Percentiles rank a stretch among this genome's conserved stretches.
Evolutionary conservation across 2,888 invertebrate species (phyloP).

Genomic region (Protonemura montana): DNA sequence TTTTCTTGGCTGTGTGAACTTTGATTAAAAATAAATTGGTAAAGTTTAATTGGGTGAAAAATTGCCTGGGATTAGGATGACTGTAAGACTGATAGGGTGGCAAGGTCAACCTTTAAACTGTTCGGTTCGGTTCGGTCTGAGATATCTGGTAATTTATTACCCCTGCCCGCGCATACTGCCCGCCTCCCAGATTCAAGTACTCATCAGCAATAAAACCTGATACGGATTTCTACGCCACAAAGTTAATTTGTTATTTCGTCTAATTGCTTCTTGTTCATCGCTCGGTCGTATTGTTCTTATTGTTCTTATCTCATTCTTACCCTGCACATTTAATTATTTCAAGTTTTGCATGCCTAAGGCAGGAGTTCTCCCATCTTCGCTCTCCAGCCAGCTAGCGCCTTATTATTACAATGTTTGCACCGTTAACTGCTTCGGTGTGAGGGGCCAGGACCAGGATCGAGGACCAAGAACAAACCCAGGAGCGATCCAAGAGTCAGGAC

Average conservation of each 20-base stretch:
- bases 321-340: slow-evolving; percentile 31
- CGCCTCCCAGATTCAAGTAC: neutral
- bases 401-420: slow-evolving; percentile 31
- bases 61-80: slow-evolving; percentile 28
- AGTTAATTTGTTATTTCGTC: slow-evolving; percentile 36
- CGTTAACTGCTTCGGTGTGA: slow-evolving; percentile 10
- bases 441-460: neutral
- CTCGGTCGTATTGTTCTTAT: slow-evolving; percentile 17
- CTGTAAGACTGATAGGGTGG: slow-evolving; percentile 2
- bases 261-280: slow-evolving; percentile 31
- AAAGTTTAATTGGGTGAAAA: slow-evolving; percentile 40
- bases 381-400: neutral
- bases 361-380: neutral
- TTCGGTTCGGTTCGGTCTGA: neutral
- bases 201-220: slow-evolving; percentile 16
- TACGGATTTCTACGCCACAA: neutral
- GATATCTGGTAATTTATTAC: neutral
- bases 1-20: slow-evolving; percentile 27
- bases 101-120: slow-evolving; percentile 31
- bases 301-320: slow-evolving; percentile 32
- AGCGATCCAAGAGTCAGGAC: neutral
- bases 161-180: neutral
- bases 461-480: neutral
- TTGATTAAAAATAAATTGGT: slow-evolving; percentile 40
- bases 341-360: slow-evolving; percentile 16